Conservation (phyloP, 1,140 invertebrate genomes). For the Neodiprion fabricii region DNA sequence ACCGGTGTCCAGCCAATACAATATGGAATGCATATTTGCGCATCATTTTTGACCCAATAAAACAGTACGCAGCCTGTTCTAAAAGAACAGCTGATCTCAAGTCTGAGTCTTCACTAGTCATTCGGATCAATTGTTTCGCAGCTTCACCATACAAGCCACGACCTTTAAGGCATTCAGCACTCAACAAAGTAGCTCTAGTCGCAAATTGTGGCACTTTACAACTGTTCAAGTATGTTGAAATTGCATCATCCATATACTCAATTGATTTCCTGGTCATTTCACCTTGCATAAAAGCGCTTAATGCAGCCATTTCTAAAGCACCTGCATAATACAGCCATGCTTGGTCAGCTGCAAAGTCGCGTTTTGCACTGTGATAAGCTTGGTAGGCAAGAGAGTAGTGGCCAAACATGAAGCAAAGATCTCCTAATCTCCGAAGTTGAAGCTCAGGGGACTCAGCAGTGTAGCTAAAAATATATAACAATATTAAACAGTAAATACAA, state of each 20-base stretch:
- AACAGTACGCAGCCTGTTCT: conserved; percentile 96
- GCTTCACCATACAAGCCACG: conserved; percentile 83
- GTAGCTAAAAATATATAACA: conserved; percentile 68
- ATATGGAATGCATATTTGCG: conserved; percentile 98
- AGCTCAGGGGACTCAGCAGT: conserved; percentile 90
- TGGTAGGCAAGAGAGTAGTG: conserved; percentile 92
- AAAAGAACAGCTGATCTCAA: conserved; percentile 88
- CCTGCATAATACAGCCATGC: conserved; percentile 98
- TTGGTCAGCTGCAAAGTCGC: conserved; percentile 95
- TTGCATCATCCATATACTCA: conserved; percentile 94
- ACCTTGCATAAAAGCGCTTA: conserved; percentile 90
- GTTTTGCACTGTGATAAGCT: conserved; percentile 93
- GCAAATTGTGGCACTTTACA: conserved; percentile 91
- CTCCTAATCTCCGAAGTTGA: conserved; percentile 89
- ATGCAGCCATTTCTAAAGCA: conserved; percentile 93
- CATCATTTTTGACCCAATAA: conserved; percentile 80
- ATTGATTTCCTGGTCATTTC: conserved; percentile 77
- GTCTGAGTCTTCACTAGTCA: conserved; percentile 95
- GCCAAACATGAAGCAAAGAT: conserved; percentile 96
- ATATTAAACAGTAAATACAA: conserved; percentile 19
- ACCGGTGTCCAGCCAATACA: conserved; percentile 93
- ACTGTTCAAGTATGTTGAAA: conserved; percentile 86
- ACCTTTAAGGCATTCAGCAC: conserved; percentile 84
- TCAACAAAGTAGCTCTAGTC: conserved; percentile 86
- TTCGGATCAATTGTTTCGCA: conserved; percentile 90